Conservation (phyloP, 2,797 vertebrate species). For the Acestrorhynchus altus region DNA sequence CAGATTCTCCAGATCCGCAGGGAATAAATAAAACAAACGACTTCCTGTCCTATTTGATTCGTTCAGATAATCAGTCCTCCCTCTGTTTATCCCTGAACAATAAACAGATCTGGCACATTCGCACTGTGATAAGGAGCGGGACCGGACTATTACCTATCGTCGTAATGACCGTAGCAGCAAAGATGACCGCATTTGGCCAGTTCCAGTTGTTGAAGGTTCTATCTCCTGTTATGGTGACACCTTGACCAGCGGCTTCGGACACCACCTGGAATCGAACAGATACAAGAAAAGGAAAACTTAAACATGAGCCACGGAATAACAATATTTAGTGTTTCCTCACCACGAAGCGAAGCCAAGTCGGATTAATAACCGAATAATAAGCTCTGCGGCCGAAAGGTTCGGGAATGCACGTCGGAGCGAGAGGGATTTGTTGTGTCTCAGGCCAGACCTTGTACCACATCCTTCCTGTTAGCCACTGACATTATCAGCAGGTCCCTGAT, state of each 20-base stretch:
- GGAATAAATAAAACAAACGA: slow-evolving; percentile 39
- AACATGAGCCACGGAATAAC: not conserved
- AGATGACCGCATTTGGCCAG: slow-evolving; percentile 98
- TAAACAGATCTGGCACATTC: slow-evolving; percentile 34
- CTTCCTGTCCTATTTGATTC: slow-evolving; percentile 38
- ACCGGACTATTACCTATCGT: slow-evolving; percentile 86
- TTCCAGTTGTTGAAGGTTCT: slow-evolving; percentile 99
- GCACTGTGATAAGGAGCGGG: not conserved
- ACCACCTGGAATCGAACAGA: slow-evolving; percentile 74
- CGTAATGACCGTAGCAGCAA: slow-evolving; percentile 97
- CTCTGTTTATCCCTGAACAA: slow-evolving; percentile 35
- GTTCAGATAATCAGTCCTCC: slow-evolving; percentile 31
- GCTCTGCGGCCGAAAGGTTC: not conserved
- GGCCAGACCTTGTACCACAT: slow-evolving; percentile 61
- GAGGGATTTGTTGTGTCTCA: slow-evolving; percentile 43
- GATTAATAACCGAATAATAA: not conserved
- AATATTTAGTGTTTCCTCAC: too few relatives aligned
- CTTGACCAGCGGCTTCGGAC: slow-evolving; percentile 91
- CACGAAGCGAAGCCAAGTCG: too few relatives aligned
- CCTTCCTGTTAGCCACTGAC: slow-evolving; percentile 66
- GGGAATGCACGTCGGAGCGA: not conserved
- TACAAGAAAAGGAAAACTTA: not conserved
- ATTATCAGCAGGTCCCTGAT: slow-evolving; percentile 59
- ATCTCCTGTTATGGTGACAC: slow-evolving; percentile 92
- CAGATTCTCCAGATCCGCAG: slow-evolving; percentile 11